Percentiles rank a stretch among this genome's conserved stretches.
These are phyloP conservation scores for Prosapia bicincta DNA, from an alignment of 2,888 invertebrate genomes.

Conservation along the genomic window DNA sequence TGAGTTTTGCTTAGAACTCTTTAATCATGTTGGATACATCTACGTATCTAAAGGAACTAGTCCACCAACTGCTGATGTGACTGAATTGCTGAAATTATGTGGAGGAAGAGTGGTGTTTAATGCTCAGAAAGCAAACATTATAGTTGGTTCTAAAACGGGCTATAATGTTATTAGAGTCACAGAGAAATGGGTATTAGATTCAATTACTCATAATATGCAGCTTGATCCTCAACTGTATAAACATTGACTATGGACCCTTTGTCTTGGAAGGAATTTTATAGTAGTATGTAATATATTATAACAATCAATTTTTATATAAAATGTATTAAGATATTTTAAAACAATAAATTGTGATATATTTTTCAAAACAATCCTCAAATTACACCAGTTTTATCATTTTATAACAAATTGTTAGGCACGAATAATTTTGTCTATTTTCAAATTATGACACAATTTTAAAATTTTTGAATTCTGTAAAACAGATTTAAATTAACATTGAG, in stretches of 20 bases:
- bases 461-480: no score
- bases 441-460: no score
- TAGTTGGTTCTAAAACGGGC: constrained; percentile 45
- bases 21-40: constrained; percentile 55
- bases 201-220: constrained; percentile 48
- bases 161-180: constrained; percentile 49
- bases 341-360: no score
- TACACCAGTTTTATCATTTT: no score
- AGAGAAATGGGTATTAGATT: constrained; percentile 62
- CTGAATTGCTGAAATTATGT: constrained; percentile 56
- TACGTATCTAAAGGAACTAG: constrained; percentile 52
- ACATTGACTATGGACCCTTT: neutral
- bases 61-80: constrained; percentile 53
- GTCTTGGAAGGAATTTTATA: neutral
- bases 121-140: constrained; percentile 51
- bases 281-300: no score
- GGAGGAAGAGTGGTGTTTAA: constrained; percentile 53
- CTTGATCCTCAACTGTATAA: constrained; percentile 2
- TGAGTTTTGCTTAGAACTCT: constrained; percentile 56
- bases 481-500: no score
- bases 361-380: no score
- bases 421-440: no score
- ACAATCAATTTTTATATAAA: no score
- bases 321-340: no score
- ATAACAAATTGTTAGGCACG: no score